Evolutionary conservation across 2,797 vertebrate species (phyloP), one percentile per base, ranked within the genome.

Genomic region (Rhadinocentrus ornatus): DNA sequence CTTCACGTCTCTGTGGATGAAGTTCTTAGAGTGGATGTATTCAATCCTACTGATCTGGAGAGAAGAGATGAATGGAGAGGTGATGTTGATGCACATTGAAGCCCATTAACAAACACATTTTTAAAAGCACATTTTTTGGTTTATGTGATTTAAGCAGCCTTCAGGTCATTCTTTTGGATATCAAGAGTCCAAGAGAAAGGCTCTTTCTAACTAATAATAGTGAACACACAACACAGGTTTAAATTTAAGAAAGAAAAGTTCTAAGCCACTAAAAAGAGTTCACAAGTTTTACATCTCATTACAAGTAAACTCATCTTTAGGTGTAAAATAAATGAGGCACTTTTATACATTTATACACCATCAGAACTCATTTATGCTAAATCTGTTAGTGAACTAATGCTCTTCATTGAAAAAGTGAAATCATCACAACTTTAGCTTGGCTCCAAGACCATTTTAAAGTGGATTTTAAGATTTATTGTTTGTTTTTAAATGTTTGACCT

Each of bases 1-100:
- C 83, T 99, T 99, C 75, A 99, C 97, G 41, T 99, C 97, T 81
- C 97, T 93, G 91, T 99, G 97, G 88, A 99, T 99, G 91, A 99
- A 99, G 91, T 99, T 99, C 95, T 99, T 99, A 79, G 97, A 97
- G 95, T 99, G 97, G 90, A 99, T 98, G 88, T 97, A 99, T 79
- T 99, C 97, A 22, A 99, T 98, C 75, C 97, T 93, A 82, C 97
- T 98, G 92, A 99, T 99, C 97, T 99, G 88, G 24, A 86, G 26
- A 0, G 2, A 0, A 35, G 26, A 64, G 73, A 29, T 6, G 50
- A 27, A 41, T 6, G 50, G 31, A 41, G 0, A n/a, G 15, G 6
- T 63, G 57, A 29, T 58, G 24, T 10, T 62, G 0, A 41, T 41
- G 0, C 2, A 59, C 8, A 29, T 29, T 59, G 54, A 24, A 20